A percentile compares a stretch with the other conserved stretches of the same genome.
These are phyloP conservation scores for Barypeithes pellucidus DNA, from an alignment of 2,888 invertebrate species.

Conservation along the genomic window DNA sequence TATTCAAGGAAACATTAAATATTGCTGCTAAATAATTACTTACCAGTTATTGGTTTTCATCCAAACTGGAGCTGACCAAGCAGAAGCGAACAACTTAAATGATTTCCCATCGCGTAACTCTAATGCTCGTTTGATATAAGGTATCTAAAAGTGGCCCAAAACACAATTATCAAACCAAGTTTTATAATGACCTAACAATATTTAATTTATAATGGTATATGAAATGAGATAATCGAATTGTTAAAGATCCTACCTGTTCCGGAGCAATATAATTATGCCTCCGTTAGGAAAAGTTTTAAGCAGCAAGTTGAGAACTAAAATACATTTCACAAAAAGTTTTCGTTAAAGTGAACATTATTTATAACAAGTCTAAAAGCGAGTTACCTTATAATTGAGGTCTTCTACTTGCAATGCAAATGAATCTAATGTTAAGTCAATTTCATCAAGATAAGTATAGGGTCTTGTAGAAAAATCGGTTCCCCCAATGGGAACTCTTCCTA, in stretches of 20 bases:
- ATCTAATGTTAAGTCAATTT: conserved; percentile 71
- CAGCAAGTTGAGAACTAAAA: no score
- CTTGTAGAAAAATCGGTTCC: conserved; percentile 90
- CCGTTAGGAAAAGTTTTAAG: no score
- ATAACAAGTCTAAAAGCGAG: no score
- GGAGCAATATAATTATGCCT: no score
- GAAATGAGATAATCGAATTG: no score
- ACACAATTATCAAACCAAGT: no score
- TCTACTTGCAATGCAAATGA: conserved; percentile 80
- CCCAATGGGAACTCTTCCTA: conserved; percentile 88
- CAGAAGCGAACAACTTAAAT: conserved; percentile 71
- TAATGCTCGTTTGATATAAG: conserved; percentile 58
- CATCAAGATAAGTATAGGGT: conserved; percentile 84
- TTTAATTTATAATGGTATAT: no score
- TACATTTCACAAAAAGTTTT: no score
- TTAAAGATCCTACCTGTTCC: no score
- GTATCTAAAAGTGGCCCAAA: conserved; percentile 60
- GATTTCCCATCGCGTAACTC: conserved; percentile 51
- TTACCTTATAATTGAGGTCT: conserved; percentile 77
- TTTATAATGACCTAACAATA: no score
- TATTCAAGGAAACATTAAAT: no score
- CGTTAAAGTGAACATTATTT: no score
- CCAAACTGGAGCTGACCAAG: conserved; percentile 72
- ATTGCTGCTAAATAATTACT: conserved; percentile 9
- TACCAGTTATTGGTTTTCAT: conserved; percentile 70